Base-by-base conservation (phyloP, 2,113 vertebrate species). In the Callocephalon fimbriatum region DNA sequence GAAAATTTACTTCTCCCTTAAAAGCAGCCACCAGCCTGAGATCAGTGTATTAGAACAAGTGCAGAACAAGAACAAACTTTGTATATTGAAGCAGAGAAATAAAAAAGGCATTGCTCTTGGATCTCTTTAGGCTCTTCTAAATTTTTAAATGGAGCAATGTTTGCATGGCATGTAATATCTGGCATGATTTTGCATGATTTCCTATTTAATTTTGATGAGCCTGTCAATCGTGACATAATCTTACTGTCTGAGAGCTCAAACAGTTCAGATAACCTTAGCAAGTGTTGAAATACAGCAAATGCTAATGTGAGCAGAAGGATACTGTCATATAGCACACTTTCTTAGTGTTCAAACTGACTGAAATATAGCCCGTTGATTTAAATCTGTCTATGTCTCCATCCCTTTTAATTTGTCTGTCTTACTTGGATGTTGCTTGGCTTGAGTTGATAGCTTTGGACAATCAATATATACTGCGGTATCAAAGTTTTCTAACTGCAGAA, bases 111-210 rank as follows among this genome's bases (percentile, higher is more conserved):
- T 71, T 56, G 10, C 59, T 51, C 25, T 75, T 45, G 21, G 27
- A 50, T 75, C 53, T 53, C 32, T 88, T 75, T 8, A 71, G 44
- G 35, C 47, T 72, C 23, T 68, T 92, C 26, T 4, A 35, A 5
- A 10, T 47, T 48, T 74, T 92, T 61, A 11, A 59, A 13, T 75
- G 21, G 51, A 73, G 22, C 26, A 23, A 1, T 68, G 44, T 83
- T 90, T 95, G 90, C 92, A 93, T 93, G 86, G 92, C 85, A 68
- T 96, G 82, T 61, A 61, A 20, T 76, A 79, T 13, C 12, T 83
- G 44, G 90, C 86, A 96, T 95, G 92, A 66, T 93, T 88, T 68
- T 90, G 95, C 94, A 90, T 92, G 92, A 44, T 79, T 84, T 63
- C 27, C 5, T 59, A 1, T 67, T 58, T 91, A 40, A 42, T 94